Conservation (phyloP, 2,888 invertebrate species). For the Cryptophagus acutangulus region DNA sequence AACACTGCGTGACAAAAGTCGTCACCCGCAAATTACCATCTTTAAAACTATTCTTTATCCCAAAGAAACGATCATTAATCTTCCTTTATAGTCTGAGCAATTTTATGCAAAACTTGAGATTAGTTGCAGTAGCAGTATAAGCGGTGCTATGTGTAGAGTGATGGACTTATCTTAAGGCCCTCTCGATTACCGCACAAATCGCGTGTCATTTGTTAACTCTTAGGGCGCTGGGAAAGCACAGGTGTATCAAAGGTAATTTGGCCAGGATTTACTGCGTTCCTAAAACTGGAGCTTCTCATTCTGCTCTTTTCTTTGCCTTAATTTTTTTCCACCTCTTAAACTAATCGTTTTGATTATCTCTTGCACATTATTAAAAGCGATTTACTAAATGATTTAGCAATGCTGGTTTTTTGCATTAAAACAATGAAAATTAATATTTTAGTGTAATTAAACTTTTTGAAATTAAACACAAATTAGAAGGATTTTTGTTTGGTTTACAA, state of each 20-base stretch:
- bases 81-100: slow-evolving; percentile 40
- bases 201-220: slow-evolving; percentile 47
- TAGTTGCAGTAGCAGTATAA: slow-evolving; percentile 25
- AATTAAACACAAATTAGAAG: too few species aligned
- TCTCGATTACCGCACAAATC: slow-evolving; percentile 45
- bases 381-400: too few species aligned
- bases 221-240: slow-evolving; percentile 41
- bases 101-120: slow-evolving; percentile 45
- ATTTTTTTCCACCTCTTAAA: too few species aligned
- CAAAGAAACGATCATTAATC: slow-evolving; percentile 37
- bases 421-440: too few species aligned
- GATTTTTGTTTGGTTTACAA: too few species aligned
- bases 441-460: too few species aligned
- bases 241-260: slow-evolving; percentile 44
- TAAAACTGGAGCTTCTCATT: too few species aligned
- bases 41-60: slow-evolving; percentile 39
- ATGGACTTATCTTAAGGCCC: slow-evolving; percentile 38
- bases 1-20: too few species aligned
- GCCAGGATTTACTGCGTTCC: slow-evolving; percentile 41
- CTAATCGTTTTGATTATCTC: too few species aligned
- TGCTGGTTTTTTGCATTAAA: too few species aligned
- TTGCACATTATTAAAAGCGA: too few species aligned
- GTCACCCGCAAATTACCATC: slow-evolving; percentile 34
- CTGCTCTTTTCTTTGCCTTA: too few species aligned
- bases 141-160: slow-evolving; percentile 31